A percentile compares a stretch with the other conserved stretches of the same genome.
phyloP scores from a whole-genome alignment of 2,888 invertebrate species.

The Lochmaea crataegi region DNA sequence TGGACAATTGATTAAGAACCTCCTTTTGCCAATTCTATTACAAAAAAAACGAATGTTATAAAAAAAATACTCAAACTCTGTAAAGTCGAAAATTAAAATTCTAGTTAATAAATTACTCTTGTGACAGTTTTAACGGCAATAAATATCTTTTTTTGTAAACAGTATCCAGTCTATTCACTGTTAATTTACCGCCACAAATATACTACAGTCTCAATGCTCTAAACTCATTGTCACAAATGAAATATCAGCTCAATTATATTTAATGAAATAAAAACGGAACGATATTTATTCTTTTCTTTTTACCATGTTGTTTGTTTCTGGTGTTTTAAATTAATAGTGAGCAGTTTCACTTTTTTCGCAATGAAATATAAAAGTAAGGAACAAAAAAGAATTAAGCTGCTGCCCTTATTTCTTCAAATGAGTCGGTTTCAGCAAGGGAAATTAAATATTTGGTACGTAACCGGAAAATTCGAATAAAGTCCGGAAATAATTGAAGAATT shows the following conservation, averaged over 20 bases:
- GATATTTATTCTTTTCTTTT: not conserved
- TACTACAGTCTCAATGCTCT: conserved; percentile 1
- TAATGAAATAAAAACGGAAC: conserved; percentile 17
- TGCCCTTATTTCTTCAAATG: not conserved
- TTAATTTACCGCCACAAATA: not conserved
- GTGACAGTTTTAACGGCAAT: not conserved
- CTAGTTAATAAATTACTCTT: not conserved
- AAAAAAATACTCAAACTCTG: not conserved
- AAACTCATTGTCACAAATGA: conserved; percentile 12
- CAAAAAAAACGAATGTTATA: too few species aligned
- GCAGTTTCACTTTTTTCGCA: not conserved
- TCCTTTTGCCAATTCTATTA: too few species aligned
- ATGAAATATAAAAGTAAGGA: conserved; percentile 1
- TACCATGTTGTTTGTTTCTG: conserved; percentile 1
- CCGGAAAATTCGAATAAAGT: too few species aligned
- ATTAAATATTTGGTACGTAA: too few species aligned
- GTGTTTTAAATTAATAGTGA: not conserved
- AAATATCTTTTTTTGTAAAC: conserved; percentile 5
- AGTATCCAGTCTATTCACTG: not conserved
- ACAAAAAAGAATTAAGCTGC: not conserved
- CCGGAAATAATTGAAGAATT: too few species aligned
- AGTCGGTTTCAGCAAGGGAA: not conserved
- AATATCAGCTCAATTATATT: conserved; percentile 10
- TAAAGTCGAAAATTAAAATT: not conserved
- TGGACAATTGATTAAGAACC: too few species aligned